A percentile compares a stretch with the other conserved stretches of the same genome.
Conservation (phyloP, 2,888 invertebrate genomes). For the Apamea sordens region DNA sequence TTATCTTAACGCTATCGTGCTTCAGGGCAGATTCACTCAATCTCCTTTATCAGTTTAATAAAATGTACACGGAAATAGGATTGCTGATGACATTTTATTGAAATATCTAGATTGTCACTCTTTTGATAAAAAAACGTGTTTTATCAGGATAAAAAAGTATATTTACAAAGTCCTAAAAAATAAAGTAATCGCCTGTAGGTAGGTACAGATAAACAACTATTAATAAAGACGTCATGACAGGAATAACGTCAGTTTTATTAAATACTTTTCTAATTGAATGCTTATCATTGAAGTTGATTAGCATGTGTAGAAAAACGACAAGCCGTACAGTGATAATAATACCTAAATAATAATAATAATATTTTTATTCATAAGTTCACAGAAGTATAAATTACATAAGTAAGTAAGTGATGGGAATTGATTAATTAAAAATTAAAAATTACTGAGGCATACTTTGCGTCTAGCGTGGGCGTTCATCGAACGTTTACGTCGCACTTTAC, state of each 20-base stretch:
- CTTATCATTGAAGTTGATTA: background rate
- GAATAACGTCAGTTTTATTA: background rate
- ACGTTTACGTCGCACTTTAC: background rate
- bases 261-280: background rate
- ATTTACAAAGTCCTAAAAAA: background rate
- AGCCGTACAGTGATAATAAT: too few relatives aligned
- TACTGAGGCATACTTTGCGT: too few relatives aligned
- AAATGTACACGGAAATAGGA: conserved; percentile 15
- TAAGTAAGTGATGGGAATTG: background rate
- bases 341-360: too few relatives aligned
- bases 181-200: too few relatives aligned
- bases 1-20: background rate
- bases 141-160: too few relatives aligned
- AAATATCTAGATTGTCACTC: conserved; percentile 5
- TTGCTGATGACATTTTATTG: conserved; percentile 4
- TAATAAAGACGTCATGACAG: background rate
- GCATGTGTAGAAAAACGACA: background rate
- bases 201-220: background rate
- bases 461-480: background rate
- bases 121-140: background rate
- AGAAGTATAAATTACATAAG: too few relatives aligned
- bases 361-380: too few relatives aligned
- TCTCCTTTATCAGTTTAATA: conserved; percentile 2
- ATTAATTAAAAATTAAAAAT: background rate
- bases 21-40: background rate